A percentile compares a stretch with the other conserved stretches of the same genome.
Conservation (phyloP, 2,797 vertebrate genomes). For the Pangasius djambal region DNA sequence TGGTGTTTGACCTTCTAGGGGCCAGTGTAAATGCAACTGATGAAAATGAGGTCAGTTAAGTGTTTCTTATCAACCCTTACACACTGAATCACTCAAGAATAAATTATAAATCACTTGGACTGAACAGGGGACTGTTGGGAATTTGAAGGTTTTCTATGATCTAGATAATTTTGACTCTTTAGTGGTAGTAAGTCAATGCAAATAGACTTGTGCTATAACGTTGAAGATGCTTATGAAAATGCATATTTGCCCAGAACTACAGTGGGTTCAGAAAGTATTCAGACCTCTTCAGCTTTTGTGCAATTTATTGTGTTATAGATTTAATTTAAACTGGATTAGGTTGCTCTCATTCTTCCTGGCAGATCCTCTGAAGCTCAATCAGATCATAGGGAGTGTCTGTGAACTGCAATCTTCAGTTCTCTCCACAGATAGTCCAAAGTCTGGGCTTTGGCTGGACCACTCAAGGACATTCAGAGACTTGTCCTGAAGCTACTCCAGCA, state of each 20-base stretch:
- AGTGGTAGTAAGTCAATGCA: background rate
- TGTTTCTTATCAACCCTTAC: background rate
- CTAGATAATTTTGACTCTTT: background rate
- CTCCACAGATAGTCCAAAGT: background rate
- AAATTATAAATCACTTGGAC: background rate
- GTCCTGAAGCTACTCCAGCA: background rate
- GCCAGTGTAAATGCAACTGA: slow-evolving; percentile 18
- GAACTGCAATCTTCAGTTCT: no score
- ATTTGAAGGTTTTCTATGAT: background rate
- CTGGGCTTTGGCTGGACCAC: background rate
- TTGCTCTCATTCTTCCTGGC: background rate
- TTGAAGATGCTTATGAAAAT: background rate
- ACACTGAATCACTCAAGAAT: background rate
- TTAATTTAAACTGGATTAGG: background rate
- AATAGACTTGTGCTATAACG: background rate
- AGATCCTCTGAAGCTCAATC: no score
- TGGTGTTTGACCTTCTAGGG: slow-evolving; percentile 64
- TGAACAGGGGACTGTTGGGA: background rate
- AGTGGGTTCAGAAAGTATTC: background rate
- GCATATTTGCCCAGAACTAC: background rate
- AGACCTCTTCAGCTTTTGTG: background rate
- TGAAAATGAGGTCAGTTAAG: slow-evolving; percentile 55
- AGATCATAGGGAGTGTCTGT: no score
- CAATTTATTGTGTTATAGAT: background rate
- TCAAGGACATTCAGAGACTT: background rate